Conservation (phyloP, 2,797 vertebrate genomes). For the Prunella strophiata region DNA sequence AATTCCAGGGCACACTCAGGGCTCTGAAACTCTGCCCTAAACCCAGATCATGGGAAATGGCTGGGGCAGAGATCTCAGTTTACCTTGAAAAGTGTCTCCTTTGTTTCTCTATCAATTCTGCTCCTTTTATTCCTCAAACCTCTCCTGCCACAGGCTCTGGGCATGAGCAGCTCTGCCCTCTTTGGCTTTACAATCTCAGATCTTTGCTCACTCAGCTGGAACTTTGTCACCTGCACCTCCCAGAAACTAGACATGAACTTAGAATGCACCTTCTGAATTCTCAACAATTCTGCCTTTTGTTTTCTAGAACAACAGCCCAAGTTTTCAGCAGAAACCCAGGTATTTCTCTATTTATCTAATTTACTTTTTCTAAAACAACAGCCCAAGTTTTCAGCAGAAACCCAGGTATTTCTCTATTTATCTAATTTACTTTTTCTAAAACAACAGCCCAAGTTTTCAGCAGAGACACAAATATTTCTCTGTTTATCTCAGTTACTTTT, state of each 20-base stretch:
- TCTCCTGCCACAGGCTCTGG: neutral
- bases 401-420: no score
- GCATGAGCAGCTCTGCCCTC: neutral
- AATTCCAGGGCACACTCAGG: neutral
- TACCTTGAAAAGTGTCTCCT: slow-evolving; percentile 14
- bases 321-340: neutral
- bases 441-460: neutral
- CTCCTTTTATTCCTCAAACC: neutral
- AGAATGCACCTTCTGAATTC: neutral
- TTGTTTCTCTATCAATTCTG: slow-evolving; percentile 21
- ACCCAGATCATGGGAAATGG: neutral
- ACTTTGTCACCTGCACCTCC: neutral
- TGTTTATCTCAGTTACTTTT: neutral
- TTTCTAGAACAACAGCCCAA: neutral
- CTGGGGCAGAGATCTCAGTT: neutral
- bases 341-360: neutral
- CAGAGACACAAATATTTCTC: neutral
- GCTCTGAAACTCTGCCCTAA: slow-evolving; percentile 18
- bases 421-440: no score
- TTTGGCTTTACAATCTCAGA: neutral
- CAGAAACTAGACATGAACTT: neutral
- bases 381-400: no score
- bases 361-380: no score
- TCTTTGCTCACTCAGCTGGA: neutral
- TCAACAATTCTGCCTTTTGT: neutral